phyloP scores from a whole-genome alignment of 1,140 invertebrate species.

The Marisa cornuarietis region DNA sequence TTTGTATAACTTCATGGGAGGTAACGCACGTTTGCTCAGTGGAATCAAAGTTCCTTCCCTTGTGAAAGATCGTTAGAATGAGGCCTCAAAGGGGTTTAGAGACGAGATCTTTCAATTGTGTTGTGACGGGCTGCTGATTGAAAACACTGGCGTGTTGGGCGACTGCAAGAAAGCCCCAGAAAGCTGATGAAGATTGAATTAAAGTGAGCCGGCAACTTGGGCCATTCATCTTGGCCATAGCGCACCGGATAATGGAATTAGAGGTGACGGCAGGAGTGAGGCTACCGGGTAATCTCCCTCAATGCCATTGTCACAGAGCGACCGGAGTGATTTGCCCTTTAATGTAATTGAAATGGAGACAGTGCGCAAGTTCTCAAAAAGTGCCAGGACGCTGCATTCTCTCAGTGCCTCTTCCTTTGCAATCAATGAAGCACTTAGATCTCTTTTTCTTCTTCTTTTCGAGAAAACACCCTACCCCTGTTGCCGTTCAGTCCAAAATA shows the following conservation, averaged over 20 bases:
- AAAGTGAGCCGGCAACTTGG: constrained; percentile 15
- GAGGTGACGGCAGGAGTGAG: constrained; percentile 27
- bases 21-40: constrained; percentile 2
- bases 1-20: constrained; percentile 22
- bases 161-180: constrained; percentile 9
- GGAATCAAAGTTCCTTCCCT: constrained; percentile 12
- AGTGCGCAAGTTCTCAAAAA: not conserved
- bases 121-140: too few species aligned
- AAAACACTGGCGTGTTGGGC: constrained; percentile 3
- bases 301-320: constrained; percentile 19
- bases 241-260: constrained; percentile 23
- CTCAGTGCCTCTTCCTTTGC: constrained; percentile 1
- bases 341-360: constrained; percentile 28
- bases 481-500: too few species aligned
- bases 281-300: constrained; percentile 22
- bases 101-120: too few species aligned
- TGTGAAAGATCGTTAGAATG: constrained; percentile 5
- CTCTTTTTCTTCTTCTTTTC: too few species aligned
- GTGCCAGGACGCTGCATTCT: not conserved
- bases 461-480: too few species aligned
- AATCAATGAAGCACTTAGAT: too few species aligned
- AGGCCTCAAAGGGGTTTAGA: constrained; percentile 10
- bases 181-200: constrained; percentile 20
- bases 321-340: constrained; percentile 27
- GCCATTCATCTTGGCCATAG: constrained; percentile 23